These are phyloP conservation scores for Thalassarche chlororhynchos DNA, from an alignment of 2,113 vertebrate genomes.

Conservation along the genomic window DNA sequence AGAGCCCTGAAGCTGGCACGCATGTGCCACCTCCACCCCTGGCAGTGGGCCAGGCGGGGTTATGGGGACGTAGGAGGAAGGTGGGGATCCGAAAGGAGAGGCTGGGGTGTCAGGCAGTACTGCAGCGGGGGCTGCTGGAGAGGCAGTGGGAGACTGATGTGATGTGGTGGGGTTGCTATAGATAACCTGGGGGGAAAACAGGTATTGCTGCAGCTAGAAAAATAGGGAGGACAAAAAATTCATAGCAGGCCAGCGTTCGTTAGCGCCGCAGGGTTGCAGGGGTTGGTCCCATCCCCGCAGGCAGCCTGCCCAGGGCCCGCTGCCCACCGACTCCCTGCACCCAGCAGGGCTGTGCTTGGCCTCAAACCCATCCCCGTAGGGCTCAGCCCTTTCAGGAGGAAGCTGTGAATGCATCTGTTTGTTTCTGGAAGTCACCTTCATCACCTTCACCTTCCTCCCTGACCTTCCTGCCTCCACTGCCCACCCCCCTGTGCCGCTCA, in stretches of 20 bases:
- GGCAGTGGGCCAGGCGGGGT: rapidly evolving
- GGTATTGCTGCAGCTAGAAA: background rate
- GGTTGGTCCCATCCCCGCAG: rapidly evolving
- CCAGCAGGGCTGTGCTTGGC: background rate
- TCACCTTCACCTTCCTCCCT: background rate
- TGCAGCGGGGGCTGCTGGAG: background rate
- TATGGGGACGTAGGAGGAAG: background rate
- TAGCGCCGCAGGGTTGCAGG: background rate
- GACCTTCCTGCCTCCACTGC: background rate
- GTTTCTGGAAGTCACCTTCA: background rate
- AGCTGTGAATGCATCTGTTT: background rate
- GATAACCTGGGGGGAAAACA: background rate
- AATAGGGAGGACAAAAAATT: background rate
- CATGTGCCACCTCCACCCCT: background rate
- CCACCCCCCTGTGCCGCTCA: rapidly evolving
- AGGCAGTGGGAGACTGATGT: background rate
- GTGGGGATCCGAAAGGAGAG: rapidly evolving
- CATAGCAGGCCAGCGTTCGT: rapidly evolving
- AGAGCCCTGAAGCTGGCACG: background rate
- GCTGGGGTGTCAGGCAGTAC: background rate
- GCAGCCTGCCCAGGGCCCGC: background rate
- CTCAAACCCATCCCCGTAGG: background rate
- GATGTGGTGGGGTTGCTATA: background rate
- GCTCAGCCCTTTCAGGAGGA: background rate
- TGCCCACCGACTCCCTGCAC: background rate